phyloP scores from a whole-genome alignment of 1,140 invertebrate species.

The Aphaenogaster floridana region DNA sequence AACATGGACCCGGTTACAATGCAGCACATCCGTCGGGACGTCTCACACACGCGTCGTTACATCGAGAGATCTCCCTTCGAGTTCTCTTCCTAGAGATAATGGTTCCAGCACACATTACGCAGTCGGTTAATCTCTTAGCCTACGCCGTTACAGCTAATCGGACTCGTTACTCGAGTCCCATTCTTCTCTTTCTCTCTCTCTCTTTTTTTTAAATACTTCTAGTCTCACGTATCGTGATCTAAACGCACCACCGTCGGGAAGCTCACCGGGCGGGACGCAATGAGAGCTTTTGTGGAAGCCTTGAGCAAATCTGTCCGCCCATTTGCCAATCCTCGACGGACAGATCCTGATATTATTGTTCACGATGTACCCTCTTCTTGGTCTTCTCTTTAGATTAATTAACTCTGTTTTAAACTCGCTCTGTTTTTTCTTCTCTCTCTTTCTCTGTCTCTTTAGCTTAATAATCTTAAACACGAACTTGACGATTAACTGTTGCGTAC shows the following conservation, averaged over 20 bases:
- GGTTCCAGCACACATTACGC: conserved; percentile 66
- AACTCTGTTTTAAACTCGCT: conserved; percentile 13
- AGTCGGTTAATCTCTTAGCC: conserved; percentile 67
- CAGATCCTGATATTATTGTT: conserved; percentile 62
- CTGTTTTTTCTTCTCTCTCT: neutral
- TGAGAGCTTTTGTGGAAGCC: conserved; percentile 71
- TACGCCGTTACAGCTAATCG: conserved; percentile 66
- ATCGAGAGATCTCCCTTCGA: conserved; percentile 14
- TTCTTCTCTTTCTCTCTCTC: conserved; percentile 1
- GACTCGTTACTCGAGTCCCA: conserved; percentile 57
- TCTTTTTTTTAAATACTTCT: conserved; percentile 52
- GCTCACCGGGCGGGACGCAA: conserved; percentile 71
- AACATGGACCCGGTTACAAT: conserved; percentile 71
- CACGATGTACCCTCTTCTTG: conserved; percentile 21
- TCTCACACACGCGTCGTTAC: conserved; percentile 6
- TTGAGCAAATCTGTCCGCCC: conserved; percentile 66
- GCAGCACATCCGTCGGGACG: neutral
- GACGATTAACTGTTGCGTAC: conserved; percentile 26
- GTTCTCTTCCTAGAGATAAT: conserved; percentile 39
- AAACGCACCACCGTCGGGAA: conserved; percentile 71
- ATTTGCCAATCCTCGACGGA: conserved; percentile 4
- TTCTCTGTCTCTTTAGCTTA: conserved; percentile 14
- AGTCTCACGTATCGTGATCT: conserved; percentile 67
- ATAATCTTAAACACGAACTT: conserved; percentile 21
- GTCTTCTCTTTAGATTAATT: conserved; percentile 5